Base-by-base conservation (phyloP, 2,888 invertebrate genomes). In the Scelioninae gen. 1 region DNA sequence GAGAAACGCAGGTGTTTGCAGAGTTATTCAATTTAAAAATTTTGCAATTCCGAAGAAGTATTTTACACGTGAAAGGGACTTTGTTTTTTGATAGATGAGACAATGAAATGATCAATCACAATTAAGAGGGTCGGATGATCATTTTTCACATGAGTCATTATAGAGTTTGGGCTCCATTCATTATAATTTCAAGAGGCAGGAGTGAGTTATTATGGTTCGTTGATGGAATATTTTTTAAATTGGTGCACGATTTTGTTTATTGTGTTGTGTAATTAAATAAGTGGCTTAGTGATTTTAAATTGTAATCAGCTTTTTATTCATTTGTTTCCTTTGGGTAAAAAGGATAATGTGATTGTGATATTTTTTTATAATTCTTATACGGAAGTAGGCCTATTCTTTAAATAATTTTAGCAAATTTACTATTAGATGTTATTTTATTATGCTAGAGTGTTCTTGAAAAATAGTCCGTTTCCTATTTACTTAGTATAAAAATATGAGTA, bases 1-100 rank as follows among this genome's bases (percentile, higher is more conserved):
- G 83, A 23, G 23, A 23, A 76, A 83, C 81, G 88, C 89, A 89
- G 89, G 89, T 89, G 88, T 88, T 87, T 82, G 63, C 77, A 58
- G 23, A 23, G 23, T 23, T 23, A 68, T 77, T 82, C 72, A 82
- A 68, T 72, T 74, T 78, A n/a, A 49, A 58, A 72, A 55, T 82
- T 82, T 74, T 53, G 82, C 82, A 38, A 79, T 72, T 34, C 34
- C 45, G 6, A 40, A 32, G 53, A 23, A 45, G 34, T 32, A 31
- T 15, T 78, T 78, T 71, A 65, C 71, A 68, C 68, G 71, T 60
- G 55, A 4, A 68, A 5, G 7, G 58, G 47, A 15, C 16, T 55
- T 11, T 34, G 29, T 77, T 77, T 43, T 62, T 68, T 53, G 32
- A 34, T 45, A 15, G 0, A 10, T 31, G 45, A 63, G 69, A 55